These are phyloP conservation scores for Sterrhoptilus dennistouni DNA, from an alignment of 2,113 vertebrate genomes.

Conservation along the genomic window DNA sequence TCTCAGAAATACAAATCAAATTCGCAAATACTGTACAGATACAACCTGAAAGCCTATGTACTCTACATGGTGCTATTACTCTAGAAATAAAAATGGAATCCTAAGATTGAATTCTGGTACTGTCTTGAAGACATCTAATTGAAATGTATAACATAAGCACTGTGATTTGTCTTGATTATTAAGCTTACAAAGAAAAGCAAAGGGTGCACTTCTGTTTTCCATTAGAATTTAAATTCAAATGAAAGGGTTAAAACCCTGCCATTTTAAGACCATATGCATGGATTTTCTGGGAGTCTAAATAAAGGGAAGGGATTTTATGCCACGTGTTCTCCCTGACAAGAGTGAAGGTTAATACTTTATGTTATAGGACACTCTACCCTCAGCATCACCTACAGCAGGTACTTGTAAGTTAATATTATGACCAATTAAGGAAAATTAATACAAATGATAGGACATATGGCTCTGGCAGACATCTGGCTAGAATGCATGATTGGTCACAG, in stretches of 20 bases:
- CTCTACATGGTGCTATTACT: neutral
- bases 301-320: neutral
- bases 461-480: neutral
- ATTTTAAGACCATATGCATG: neutral
- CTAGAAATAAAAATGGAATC: neutral
- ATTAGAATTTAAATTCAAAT: neutral
- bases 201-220: neutral
- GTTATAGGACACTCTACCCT: neutral
- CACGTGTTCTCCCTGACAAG: neutral
- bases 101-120: neutral
- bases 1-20: neutral
- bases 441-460: conserved; percentile 22
- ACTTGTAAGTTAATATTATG: conserved; percentile 7
- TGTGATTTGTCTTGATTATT: neutral
- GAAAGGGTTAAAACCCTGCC: neutral
- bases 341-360: neutral
- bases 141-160: neutral
- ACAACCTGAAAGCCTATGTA: neutral
- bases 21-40: neutral
- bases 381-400: conserved; percentile 5
- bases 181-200: neutral
- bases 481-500: neutral
- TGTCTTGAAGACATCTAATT: neutral
- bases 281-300: neutral
- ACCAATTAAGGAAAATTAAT: conserved; percentile 42